Base-by-base conservation (phyloP, 2,797 vertebrate species). In the Squalus acanthias region DNA sequence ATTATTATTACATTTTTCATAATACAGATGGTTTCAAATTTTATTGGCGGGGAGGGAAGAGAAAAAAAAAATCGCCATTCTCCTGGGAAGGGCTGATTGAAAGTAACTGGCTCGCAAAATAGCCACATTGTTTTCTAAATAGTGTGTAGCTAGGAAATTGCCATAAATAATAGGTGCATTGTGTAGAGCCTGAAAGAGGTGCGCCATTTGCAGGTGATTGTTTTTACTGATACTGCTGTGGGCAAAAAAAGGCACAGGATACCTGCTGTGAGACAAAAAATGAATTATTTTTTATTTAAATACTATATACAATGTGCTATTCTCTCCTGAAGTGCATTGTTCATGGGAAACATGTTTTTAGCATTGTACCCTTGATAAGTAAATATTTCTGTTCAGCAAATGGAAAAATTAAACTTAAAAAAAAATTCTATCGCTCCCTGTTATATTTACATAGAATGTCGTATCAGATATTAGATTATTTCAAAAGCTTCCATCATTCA, bases 1-100 rank as follows among this genome's bases (percentile, higher is more conserved):
- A 98, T 98, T 98, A 98, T 98, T 98, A 97, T 97, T 97, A 97
- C 97, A 97, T 97, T 98, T 97, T 97, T 97, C 97, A 96, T 97
- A 97, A 97, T 97, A 97, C 97, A 96, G 96, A 97, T 96, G 82
- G 97, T 96, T 97, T 97, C 97, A 97, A 96, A 97, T 98, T 98
- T 98, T 97, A 97, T 97, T 98, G 97, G 97, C 29, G 29, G 70
- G 69, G 50, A 60, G 69, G 94, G 50, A 74, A 95, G 46, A 74
- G 12, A 57, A 12, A 53, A 33, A 74, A 26, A 33, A 53, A 57
- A 53, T 96, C 96, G 96, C 96, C 70, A 89, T 96, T 96, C 98
- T 97, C 97, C 97, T 97, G 98, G 97, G 98, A 98, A 97, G 97
- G 96, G 96, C 96, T 97, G 97, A 98, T 97, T 98, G 98, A 97